Evolutionary conservation across 2,797 vertebrate genomes (phyloP).

Genomic region (Oreortyx pictus): DNA sequence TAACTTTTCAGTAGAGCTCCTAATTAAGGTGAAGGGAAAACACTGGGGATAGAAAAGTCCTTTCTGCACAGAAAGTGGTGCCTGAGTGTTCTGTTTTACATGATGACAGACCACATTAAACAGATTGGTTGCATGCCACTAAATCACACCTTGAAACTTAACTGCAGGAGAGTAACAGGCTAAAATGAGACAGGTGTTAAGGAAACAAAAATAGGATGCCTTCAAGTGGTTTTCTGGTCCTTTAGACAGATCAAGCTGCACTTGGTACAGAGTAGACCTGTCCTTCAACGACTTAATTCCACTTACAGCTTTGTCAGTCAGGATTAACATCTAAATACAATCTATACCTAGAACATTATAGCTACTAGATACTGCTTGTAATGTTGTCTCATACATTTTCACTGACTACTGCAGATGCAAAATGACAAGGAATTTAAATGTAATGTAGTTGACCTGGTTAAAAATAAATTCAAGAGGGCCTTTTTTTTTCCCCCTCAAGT

Average conservation of each 20-base stretch:
- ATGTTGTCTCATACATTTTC: neutral
- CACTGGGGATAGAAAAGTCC: neutral
- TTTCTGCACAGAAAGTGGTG: neutral
- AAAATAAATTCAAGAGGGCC: neutral
- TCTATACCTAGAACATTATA: neutral
- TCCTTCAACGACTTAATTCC: neutral
- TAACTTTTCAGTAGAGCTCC: neutral
- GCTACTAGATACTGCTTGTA: neutral
- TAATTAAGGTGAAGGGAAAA: neutral
- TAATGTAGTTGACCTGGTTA: neutral
- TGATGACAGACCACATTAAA: neutral
- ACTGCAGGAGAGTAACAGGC: neutral
- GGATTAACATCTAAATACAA: neutral
- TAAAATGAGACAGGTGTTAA: neutral
- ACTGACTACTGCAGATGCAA: neutral
- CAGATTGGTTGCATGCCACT: neutral
- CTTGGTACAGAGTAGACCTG: neutral
- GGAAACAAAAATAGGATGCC: too few species aligned
- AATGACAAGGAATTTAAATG: neutral
- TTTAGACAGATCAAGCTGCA: neutral
- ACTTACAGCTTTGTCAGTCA: neutral
- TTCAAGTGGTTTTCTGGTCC: neutral
- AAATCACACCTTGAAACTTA: neutral
- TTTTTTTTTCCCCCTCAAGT: neutral
- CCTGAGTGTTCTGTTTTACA: neutral